phyloP scores from a whole-genome alignment of 2,113 vertebrate species.

The Pelvicachromis taeniatus region DNA sequence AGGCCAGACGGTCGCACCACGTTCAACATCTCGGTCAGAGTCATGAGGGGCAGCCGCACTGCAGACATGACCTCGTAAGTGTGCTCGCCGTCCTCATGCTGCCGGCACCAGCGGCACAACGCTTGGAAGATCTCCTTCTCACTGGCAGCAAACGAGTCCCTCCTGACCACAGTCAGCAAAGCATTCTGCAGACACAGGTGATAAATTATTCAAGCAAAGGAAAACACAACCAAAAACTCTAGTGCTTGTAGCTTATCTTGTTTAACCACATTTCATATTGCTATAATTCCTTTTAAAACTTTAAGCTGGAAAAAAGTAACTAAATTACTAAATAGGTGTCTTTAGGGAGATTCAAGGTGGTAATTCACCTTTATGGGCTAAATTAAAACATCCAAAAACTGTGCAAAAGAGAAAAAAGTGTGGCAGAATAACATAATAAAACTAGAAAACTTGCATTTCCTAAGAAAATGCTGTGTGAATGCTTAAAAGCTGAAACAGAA shows the following conservation, averaged over 20 bases:
- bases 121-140: conserved; percentile 98
- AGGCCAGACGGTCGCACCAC: conserved; percentile 90
- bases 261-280: not conserved
- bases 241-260: not conserved
- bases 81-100: conserved; percentile 80
- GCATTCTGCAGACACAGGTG: conserved; percentile 72
- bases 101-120: conserved; percentile 90
- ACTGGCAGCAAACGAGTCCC: conserved; percentile 92
- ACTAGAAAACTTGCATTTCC: too few species aligned
- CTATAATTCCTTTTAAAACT: not conserved
- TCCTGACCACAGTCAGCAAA: conserved; percentile 84
- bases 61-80: conserved; percentile 89
- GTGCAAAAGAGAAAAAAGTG: not conserved
- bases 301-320: not conserved
- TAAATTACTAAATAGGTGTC: not conserved
- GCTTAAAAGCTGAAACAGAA: too few species aligned
- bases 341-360: not conserved
- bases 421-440: not conserved
- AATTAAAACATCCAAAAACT: not conserved
- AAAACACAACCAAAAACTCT: not conserved
- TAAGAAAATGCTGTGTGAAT: too few species aligned
- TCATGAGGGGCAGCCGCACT: conserved; percentile 94
- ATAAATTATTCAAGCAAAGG: not conserved
- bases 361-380: not conserved
- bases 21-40: conserved; percentile 91